Evolutionary conservation across 2,797 vertebrate species (phyloP).

Genomic region (Gymnothorax reevesii): DNA sequence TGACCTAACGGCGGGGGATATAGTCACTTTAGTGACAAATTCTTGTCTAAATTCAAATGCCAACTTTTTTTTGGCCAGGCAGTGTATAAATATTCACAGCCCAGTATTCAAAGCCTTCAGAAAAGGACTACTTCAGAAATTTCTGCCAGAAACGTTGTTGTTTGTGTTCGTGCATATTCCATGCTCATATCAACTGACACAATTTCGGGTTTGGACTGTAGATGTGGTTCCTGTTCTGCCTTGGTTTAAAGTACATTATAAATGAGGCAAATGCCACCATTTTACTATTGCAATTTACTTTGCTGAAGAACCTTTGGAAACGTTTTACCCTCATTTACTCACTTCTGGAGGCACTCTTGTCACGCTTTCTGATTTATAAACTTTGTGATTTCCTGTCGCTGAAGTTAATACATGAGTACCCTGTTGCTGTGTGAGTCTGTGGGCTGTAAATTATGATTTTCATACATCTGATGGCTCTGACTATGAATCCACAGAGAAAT

Average conservation of each 20-base stretch:
- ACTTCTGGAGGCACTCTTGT: neutral
- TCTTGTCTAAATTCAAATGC: too few relatives aligned
- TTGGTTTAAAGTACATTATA: neutral
- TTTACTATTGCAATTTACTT: neutral
- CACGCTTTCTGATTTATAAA: neutral
- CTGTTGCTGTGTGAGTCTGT: constrained; percentile 10
- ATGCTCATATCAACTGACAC: neutral
- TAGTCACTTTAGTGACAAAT: too few relatives aligned
- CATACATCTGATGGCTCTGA: neutral
- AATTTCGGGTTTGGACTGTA: neutral
- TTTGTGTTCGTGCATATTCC: neutral
- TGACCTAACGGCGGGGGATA: too few relatives aligned
- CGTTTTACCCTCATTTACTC: neutral
- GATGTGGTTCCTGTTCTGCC: neutral
- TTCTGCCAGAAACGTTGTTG: neutral
- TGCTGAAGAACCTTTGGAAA: neutral
- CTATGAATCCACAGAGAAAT: constrained; percentile 22
- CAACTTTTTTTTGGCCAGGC: too few relatives aligned
- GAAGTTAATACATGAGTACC: neutral
- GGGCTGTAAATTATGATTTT: neutral
- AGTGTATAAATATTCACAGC: neutral
- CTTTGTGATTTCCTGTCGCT: neutral
- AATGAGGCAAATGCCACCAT: neutral
- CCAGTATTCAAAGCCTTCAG: neutral
- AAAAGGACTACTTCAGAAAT: neutral